Conservation (phyloP, 1,140 invertebrate species). For the Drosophila auraria region DNA sequence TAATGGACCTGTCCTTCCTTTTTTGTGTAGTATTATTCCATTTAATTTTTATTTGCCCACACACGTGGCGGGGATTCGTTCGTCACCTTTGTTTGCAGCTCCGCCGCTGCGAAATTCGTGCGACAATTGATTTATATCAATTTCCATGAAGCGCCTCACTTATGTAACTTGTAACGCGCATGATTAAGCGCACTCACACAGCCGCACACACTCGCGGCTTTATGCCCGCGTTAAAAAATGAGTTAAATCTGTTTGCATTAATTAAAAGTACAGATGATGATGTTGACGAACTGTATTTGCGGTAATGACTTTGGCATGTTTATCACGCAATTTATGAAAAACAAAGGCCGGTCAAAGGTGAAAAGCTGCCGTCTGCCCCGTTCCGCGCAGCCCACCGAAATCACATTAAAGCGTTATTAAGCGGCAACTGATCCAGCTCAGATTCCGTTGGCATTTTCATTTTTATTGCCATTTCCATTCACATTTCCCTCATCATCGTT, state of each 20-base stretch:
- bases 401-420: conserved; percentile 69
- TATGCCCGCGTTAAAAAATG: conserved; percentile 27
- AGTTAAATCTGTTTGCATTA: conserved; percentile 82
- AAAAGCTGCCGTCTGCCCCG: not conserved
- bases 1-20: conserved; percentile 9
- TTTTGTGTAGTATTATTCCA: conserved; percentile 30
- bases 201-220: not conserved
- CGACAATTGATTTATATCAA: conserved; percentile 80
- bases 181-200: conserved; percentile 35
- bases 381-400: conserved; percentile 4
- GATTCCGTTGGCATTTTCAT: conserved; percentile 26
- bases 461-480: conserved; percentile 5
- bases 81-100: conserved; percentile 45
- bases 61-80: conserved; percentile 14
- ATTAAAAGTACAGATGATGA: conserved; percentile 65
- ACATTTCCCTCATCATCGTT: conserved; percentile 18
- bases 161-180: conserved; percentile 64
- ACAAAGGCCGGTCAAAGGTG: conserved; percentile 27
- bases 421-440: conserved; percentile 23
- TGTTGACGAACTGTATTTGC: conserved; percentile 68
- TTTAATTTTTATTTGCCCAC: conserved; percentile 76
- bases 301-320: conserved; percentile 76
- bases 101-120: conserved; percentile 25
- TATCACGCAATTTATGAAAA: conserved; percentile 67
- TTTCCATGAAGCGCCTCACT: conserved; percentile 73